phyloP scores from a whole-genome alignment of 1,140 invertebrate species.

The Drosophila ficusphila region DNA sequence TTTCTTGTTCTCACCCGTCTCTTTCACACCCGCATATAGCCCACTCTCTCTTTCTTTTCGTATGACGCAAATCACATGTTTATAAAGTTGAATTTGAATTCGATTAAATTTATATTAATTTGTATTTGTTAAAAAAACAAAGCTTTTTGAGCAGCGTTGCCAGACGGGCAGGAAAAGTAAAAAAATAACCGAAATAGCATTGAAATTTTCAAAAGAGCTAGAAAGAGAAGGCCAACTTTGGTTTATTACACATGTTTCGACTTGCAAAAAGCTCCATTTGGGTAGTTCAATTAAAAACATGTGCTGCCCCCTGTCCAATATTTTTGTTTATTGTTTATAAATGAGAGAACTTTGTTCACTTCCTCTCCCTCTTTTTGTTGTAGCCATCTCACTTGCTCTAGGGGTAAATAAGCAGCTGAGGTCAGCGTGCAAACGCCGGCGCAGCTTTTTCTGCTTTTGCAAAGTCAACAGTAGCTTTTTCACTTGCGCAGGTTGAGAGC shows the following conservation, averaged over 20 bases:
- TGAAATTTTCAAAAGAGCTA: conserved; percentile 18
- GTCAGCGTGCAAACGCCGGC: conserved; percentile 68
- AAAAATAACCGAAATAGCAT: conserved; percentile 36
- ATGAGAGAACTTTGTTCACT: conserved; percentile 58
- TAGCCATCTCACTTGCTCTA: conserved; percentile 24
- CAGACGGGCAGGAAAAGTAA: conserved; percentile 22
- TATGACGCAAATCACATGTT: conserved; percentile 53
- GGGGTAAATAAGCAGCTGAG: conserved; percentile 41
- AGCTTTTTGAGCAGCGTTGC: conserved; percentile 38
- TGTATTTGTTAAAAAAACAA: conserved; percentile 38
- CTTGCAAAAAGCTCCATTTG: conserved; percentile 35
- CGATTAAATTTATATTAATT: conserved; percentile 52
- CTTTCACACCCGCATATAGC: background rate
- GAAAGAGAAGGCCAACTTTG: background rate
- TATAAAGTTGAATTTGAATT: conserved; percentile 30
- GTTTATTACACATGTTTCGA: conserved; percentile 61
- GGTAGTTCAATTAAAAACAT: conserved; percentile 77
- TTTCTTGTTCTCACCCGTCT: background rate
- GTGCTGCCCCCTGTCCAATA: conserved; percentile 66
- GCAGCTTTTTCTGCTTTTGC: conserved; percentile 48
- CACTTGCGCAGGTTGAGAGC: conserved; percentile 50
- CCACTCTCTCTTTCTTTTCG: conserved; percentile 32
- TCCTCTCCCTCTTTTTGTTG: background rate
- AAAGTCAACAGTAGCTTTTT: conserved; percentile 64
- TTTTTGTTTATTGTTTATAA: conserved; percentile 83